Conservation (phyloP, 2,113 vertebrate species). For the Fulmarus glacialis region DNA sequence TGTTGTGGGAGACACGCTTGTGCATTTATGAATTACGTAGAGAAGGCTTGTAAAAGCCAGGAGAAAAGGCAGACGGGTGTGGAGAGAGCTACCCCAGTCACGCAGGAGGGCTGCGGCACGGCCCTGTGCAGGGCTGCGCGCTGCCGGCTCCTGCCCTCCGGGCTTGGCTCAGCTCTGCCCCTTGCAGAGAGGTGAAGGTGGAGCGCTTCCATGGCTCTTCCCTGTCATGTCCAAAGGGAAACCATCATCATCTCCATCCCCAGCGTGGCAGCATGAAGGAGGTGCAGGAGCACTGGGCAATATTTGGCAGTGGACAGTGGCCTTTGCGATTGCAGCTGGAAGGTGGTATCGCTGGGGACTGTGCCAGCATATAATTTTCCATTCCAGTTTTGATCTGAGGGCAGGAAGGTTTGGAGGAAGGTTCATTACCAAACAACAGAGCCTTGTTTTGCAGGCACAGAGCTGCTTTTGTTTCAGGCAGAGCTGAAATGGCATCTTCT, state of each 20-base stretch:
- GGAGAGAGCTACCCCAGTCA: neutral
- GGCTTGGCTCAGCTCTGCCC: neutral
- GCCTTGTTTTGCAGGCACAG: neutral
- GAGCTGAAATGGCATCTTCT: neutral
- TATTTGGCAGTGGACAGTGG: neutral
- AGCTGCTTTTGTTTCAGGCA: neutral
- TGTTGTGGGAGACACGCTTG: neutral
- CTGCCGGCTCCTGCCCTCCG: neutral
- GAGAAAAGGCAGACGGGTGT: neutral
- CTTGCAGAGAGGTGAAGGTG: neutral
- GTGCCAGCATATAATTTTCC: neutral
- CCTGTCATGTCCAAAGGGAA: neutral
- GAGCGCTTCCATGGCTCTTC: fast-evolving
- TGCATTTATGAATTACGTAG: neutral
- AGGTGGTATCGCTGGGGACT: neutral
- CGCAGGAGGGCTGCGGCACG: neutral
- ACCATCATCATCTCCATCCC: neutral
- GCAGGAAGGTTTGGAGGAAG: neutral
- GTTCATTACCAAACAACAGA: neutral
- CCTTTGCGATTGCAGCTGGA: neutral
- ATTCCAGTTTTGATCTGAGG: neutral
- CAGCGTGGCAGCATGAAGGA: neutral
- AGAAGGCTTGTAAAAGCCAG: neutral
- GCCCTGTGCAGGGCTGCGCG: neutral
- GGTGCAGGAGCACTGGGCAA: neutral